These are phyloP conservation scores for Micrasema longulum DNA, from an alignment of 1,140 invertebrate species.

Conservation along the genomic window DNA sequence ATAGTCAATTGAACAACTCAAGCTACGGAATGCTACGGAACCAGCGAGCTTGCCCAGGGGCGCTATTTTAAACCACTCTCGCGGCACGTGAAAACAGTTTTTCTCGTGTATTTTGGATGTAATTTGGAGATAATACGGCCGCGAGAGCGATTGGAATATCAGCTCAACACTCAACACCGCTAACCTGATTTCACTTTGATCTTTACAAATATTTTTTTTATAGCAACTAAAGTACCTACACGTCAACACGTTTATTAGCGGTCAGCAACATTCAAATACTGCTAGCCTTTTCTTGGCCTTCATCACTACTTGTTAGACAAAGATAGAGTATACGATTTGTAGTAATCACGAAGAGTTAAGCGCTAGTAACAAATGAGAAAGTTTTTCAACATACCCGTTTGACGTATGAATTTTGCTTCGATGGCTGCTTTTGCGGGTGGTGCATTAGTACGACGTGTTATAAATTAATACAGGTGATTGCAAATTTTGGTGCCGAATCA, in stretches of 20 bases:
- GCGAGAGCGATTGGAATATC: no score
- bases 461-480: constrained; percentile 40
- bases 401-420: constrained; percentile 49
- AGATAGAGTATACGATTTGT: constrained; percentile 12
- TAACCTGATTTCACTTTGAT: no score
- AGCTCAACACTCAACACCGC: no score
- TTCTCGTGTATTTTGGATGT: no score
- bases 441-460: constrained; percentile 45
- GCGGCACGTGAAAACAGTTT: no score
- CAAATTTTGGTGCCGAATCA: constrained; percentile 9
- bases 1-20: no score
- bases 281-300: constrained; percentile 40
- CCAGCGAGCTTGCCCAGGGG: no score
- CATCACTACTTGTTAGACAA: constrained; percentile 23
- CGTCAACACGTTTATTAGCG: constrained; percentile 2
- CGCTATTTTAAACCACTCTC: no score
- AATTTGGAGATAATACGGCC: no score
- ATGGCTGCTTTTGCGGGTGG: constrained; percentile 41
- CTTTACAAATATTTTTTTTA: no score
- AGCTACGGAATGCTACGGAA: no score
- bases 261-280: constrained; percentile 16
- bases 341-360: constrained; percentile 10
- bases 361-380: constrained; percentile 43
- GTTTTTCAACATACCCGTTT: constrained; percentile 49
- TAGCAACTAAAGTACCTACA: neutral